These are phyloP conservation scores for Loriculus beryllinus DNA, from an alignment of 2,797 vertebrate genomes.

Conservation along the genomic window DNA sequence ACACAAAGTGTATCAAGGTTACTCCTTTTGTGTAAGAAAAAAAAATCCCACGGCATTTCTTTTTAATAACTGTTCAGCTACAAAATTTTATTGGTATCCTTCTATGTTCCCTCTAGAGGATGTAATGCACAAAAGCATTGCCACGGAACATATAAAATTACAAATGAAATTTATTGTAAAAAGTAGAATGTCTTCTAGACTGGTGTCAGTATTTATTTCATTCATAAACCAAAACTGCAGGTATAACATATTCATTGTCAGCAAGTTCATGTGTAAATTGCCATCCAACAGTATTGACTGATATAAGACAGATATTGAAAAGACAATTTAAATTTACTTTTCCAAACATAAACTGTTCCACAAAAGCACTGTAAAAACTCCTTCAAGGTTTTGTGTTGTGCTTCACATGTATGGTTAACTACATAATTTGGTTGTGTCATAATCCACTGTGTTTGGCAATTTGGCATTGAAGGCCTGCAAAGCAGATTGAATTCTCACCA, in stretches of 20 bases:
- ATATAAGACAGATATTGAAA: constrained; percentile 84
- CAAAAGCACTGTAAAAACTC: constrained; percentile 84
- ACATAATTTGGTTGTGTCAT: constrained; percentile 96
- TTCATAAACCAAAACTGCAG: constrained; percentile 79
- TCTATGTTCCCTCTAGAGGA: constrained; percentile 83
- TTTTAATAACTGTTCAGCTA: constrained; percentile 98
- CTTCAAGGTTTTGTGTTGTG: constrained; percentile 77
- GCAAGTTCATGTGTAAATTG: constrained; percentile 79
- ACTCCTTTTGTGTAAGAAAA: constrained; percentile 69
- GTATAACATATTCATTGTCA: constrained; percentile 81
- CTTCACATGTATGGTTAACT: constrained; percentile 88
- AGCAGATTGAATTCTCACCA: constrained; percentile 91
- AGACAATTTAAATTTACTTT: constrained; percentile 83
- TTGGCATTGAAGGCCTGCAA: constrained; percentile 91
- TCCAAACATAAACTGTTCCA: constrained; percentile 82
- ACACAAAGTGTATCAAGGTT: constrained; percentile 54
- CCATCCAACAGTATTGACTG: constrained; percentile 78
- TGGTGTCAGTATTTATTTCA: constrained; percentile 83
- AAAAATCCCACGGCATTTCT: constrained; percentile 80
- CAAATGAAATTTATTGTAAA: constrained; percentile 86
- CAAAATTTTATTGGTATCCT: constrained; percentile 95
- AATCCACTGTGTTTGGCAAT: constrained; percentile 92
- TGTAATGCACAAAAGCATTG: constrained; percentile 84
- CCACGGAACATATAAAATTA: constrained; percentile 85
- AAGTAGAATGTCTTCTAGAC: constrained; percentile 83